Base-by-base conservation (phyloP, 2,888 invertebrate species). In the Rhimphoctona megacephalus region DNA sequence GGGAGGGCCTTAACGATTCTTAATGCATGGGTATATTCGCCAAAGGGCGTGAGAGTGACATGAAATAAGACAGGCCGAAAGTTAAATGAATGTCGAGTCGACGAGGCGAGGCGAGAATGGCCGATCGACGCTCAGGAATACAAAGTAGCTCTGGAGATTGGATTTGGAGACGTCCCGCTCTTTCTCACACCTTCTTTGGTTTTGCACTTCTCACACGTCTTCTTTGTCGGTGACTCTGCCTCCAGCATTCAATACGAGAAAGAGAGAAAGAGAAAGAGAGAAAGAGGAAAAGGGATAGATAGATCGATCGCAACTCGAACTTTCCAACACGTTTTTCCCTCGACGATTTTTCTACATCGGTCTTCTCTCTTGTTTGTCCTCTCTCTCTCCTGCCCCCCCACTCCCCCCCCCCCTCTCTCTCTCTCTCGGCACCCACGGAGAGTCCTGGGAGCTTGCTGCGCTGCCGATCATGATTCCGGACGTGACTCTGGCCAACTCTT, bases 121-220 rank as follows among this genome's bases (percentile, higher is more conserved):
- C 86, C 85, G 84, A 87, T 87, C 88, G 85, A 86, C 87, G 84
- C 85, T 82, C 81, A 77, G 84, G 88, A 88, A 88, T 89, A 89
- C 88, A 89, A 88, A 88, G 86, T 87, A 89, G 88, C 86, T 86
- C 79, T 82, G 85, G 89, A 89, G 89, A 89, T 89, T 89, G 88
- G 88, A 89, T 89, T 88, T 89, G 82, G 85, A 87, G 88, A 89
- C 86, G 88, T 80, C 57, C 87, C 49, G 69, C 22, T 25, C 43
- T 83, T 25, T 43, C 54, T 19, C 79, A 25, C 49, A 46, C 67
- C 54, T 19, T 74, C 30, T 54, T 64, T 82, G 74, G 73, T 73
- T 80, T 74, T 74, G 79, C 73, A 74, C 78, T 82, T 72, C 73
- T 85, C 74, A 77, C 76, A 74, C 85, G 82, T 82, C 83, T 67